Conservation (phyloP, 2,888 invertebrate genomes). For the Poecilobothrus nobilitatus region DNA sequence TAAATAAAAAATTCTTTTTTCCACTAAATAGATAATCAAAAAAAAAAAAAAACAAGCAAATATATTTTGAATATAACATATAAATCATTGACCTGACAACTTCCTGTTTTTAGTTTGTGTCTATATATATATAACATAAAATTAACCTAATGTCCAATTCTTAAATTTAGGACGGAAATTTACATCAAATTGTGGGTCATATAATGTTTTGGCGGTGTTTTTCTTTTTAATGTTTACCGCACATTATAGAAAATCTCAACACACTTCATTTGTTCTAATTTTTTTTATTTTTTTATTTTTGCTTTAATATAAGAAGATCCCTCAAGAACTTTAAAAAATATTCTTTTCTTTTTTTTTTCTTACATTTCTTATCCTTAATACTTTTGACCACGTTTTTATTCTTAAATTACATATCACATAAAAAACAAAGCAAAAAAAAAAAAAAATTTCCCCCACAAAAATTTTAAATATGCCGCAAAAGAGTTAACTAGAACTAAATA, state of each 20-base stretch:
- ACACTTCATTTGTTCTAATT: neutral
- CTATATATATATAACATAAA: neutral
- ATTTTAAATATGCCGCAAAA: neutral
- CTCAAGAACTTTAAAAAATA: neutral
- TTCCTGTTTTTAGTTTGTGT: neutral
- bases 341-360: neutral
- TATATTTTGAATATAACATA: too few relatives aligned
- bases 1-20: too few relatives aligned
- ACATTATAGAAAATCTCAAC: neutral
- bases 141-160: neutral
- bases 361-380: neutral
- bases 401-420: neutral
- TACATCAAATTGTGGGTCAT: neutral
- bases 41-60: too few relatives aligned
- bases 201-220: neutral
- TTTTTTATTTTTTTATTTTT: neutral
- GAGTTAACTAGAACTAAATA: neutral
- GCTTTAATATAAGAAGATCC: neutral
- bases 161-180: conserved; percentile 4
- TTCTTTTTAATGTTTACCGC: neutral
- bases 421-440: neutral
- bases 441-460: neutral
- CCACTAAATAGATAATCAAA: too few relatives aligned
- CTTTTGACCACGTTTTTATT: too few relatives aligned
- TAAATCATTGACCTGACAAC: neutral